A percentile compares a stretch with the other conserved stretches of the same genome.
phyloP scores from a whole-genome alignment of 2,113 vertebrate genomes.

The Dipodomys ordii region DNA sequence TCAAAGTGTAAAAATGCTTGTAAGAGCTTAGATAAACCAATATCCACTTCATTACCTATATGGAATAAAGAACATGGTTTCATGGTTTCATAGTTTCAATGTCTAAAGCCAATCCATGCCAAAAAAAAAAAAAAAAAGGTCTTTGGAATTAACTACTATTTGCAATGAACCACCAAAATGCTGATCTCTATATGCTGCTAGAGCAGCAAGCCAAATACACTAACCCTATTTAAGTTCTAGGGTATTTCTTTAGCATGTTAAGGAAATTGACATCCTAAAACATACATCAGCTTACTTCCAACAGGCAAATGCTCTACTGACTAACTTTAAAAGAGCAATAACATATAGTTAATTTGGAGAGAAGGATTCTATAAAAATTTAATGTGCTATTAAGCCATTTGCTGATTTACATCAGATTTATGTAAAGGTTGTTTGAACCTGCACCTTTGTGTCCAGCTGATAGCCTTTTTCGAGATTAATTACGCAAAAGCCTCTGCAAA shows the following conservation, averaged over 20 bases:
- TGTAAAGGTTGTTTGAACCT: constrained; percentile 68
- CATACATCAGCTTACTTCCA: not conserved
- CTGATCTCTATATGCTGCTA: too few species aligned
- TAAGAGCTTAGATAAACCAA: not conserved
- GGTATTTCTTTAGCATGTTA: constrained; percentile 36
- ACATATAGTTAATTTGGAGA: constrained; percentile 67
- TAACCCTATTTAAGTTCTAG: not conserved
- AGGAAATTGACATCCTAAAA: constrained; percentile 49
- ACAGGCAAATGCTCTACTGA: constrained; percentile 52
- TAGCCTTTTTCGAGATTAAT: constrained; percentile 68
- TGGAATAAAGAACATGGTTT: not conserved
- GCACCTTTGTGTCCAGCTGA: constrained; percentile 62
- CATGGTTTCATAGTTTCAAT: too few species aligned
- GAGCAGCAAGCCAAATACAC: not conserved
- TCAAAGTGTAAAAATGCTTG: constrained; percentile 14
- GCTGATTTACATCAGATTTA: constrained; percentile 67
- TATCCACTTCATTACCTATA: constrained; percentile 19
- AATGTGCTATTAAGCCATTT: constrained; percentile 70
- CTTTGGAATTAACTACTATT: too few species aligned
- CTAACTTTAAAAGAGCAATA: constrained; percentile 63
- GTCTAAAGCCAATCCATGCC: too few species aligned
- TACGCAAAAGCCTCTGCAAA: constrained; percentile 46
- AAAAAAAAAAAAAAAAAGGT: too few species aligned
- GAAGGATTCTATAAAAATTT: constrained; percentile 69
- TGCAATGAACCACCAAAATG: too few species aligned